Evolutionary conservation across 2,888 invertebrate species (phyloP).

Genomic region (Prosopocoilus inquinatus): DNA sequence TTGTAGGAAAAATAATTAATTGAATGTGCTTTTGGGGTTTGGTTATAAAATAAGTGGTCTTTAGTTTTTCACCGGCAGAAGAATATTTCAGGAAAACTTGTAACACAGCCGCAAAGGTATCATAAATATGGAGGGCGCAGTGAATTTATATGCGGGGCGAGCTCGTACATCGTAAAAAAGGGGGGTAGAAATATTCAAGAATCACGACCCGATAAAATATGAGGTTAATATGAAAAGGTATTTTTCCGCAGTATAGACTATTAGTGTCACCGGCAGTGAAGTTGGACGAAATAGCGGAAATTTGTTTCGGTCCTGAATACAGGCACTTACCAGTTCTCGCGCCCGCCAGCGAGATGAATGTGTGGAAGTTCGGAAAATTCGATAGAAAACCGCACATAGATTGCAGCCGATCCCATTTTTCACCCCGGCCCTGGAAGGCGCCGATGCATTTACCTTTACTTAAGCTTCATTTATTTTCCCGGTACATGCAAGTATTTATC

Average conservation of each 20-base stretch:
- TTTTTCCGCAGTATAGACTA: slow-evolving; percentile 39
- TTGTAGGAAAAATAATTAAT: no score
- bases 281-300: slow-evolving; percentile 35
- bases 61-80: no score
- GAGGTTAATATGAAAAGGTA: slow-evolving; percentile 32
- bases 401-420: slow-evolving; percentile 41
- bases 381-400: slow-evolving; percentile 39
- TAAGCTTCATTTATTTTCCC: slow-evolving; percentile 12
- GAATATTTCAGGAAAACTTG: no score
- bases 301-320: slow-evolving; percentile 35
- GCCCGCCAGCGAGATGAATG: slow-evolving; percentile 25
- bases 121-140: no score
- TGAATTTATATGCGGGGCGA: no score
- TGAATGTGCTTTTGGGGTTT: no score
- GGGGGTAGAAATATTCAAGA: no score
- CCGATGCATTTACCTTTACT: slow-evolving; percentile 24
- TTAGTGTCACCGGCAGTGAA: slow-evolving; percentile 42
- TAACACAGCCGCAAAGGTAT: no score
- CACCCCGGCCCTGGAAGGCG: slow-evolving; percentile 28
- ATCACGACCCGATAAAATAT: slow-evolving; percentile 22
- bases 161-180: no score
- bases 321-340: slow-evolving; percentile 19
- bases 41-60: no score
- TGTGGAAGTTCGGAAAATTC: slow-evolving; percentile 30
- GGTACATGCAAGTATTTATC: slow-evolving; percentile 11